phyloP scores from a whole-genome alignment of 2,113 vertebrate genomes.

The Mirounga angustirostris region DNA sequence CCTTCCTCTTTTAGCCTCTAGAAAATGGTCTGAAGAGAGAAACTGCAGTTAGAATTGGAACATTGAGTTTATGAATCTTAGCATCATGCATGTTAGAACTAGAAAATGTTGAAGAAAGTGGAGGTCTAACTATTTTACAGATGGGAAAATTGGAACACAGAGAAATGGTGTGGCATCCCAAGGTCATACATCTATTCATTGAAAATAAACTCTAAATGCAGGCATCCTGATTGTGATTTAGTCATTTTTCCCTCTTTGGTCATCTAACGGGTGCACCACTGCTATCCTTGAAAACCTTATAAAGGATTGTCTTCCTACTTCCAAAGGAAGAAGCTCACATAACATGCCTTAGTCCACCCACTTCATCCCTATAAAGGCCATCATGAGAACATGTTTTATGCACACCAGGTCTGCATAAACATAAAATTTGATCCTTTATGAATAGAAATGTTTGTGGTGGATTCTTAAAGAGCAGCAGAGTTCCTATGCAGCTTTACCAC shows the following conservation, averaged over 20 bases:
- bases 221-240: neutral
- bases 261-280: neutral
- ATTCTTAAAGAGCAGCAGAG: conserved; percentile 27
- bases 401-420: neutral
- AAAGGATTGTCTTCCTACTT: neutral
- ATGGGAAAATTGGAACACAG: neutral
- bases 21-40: neutral
- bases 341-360: neutral
- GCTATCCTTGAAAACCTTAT: neutral
- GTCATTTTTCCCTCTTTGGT: neutral
- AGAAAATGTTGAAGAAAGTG: neutral
- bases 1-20: neutral
- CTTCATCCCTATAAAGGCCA: conserved; percentile 42
- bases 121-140: neutral
- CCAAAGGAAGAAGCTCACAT: neutral
- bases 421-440: conserved; percentile 46
- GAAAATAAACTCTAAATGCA: neutral
- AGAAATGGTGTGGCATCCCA: neutral
- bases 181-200: neutral
- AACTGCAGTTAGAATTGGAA: neutral
- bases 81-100: neutral
- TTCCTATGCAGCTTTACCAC: conserved; percentile 26
- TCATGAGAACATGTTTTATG: conserved; percentile 56
- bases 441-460: conserved; percentile 32
- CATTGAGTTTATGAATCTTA: neutral